Evolutionary conservation across 2,888 invertebrate species (phyloP).

Genomic region (Brachyptera putata): DNA sequence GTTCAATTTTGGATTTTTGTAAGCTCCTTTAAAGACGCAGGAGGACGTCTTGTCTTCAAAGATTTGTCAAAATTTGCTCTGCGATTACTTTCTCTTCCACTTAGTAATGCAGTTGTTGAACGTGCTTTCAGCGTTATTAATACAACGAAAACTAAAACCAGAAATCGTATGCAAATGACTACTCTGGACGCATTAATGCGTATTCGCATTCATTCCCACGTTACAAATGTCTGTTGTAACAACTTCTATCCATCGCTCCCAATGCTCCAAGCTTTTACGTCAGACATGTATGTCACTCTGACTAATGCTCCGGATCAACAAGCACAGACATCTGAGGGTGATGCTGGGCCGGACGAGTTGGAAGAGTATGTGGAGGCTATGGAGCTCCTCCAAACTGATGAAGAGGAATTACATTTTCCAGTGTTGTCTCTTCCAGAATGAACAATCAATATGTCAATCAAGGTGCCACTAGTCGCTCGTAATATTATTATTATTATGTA

Average conservation of each 20-base stretch:
- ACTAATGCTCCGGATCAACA: no score
- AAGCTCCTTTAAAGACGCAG: slow-evolving; percentile 30
- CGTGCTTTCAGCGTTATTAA: slow-evolving; percentile 34
- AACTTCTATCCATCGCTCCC: slow-evolving; percentile 28
- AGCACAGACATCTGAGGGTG: no score
- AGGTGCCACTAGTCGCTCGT: no score
- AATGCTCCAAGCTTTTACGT: not conserved
- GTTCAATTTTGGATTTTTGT: slow-evolving; percentile 30
- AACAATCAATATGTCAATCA: no score
- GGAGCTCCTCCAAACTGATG: no score
- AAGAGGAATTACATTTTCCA: no score
- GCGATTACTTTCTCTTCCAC: slow-evolving; percentile 32
- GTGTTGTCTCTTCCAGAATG: no score
- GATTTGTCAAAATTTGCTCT: slow-evolving; percentile 32
- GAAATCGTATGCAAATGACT: slow-evolving; percentile 32
- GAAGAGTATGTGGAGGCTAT: no score
- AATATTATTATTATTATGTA: no score
- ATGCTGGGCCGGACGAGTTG: no score
- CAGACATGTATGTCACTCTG: not conserved
- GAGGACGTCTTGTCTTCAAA: slow-evolving; percentile 24
- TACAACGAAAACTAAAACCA: slow-evolving; percentile 29
- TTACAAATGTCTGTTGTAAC: slow-evolving; percentile 29
- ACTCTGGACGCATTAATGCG: slow-evolving; percentile 34
- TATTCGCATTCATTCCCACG: slow-evolving; percentile 30
- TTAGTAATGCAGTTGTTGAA: slow-evolving; percentile 36